Conservation (phyloP, 2,888 invertebrate species). For the Stenurella melanura region DNA sequence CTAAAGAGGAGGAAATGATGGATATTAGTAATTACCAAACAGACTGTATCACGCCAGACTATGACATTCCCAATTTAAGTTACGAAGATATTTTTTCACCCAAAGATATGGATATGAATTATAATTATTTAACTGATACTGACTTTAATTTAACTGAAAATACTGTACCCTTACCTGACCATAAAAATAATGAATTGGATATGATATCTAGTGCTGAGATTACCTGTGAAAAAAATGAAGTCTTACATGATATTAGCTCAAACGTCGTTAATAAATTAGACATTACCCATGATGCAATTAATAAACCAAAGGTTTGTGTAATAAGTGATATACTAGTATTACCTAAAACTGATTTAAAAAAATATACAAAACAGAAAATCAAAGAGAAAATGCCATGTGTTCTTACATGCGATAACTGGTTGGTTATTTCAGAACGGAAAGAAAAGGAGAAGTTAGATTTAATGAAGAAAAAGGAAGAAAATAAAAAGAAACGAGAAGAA, state of each 20-base stretch:
- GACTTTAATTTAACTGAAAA: neutral
- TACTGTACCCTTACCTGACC: neutral
- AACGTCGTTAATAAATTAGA: no score
- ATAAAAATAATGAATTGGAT: no score
- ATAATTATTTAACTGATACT: neutral
- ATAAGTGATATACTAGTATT: neutral
- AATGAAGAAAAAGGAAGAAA: neutral
- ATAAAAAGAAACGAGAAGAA: neutral
- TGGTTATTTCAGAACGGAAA: neutral
- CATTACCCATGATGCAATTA: neutral
- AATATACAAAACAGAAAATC: neutral
- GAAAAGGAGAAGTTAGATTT: neutral
- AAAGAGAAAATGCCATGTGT: neutral
- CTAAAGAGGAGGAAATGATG: neutral
- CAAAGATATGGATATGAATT: neutral
- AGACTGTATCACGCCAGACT: neutral
- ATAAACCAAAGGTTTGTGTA: slow-evolving; percentile 1
- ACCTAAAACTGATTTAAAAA: neutral
- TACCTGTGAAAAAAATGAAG: no score
- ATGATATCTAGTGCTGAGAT: no score
- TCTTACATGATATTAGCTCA: no score
- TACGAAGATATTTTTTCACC: neutral
- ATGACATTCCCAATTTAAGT: neutral
- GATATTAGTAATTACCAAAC: neutral
- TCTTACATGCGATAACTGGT: neutral